phyloP scores from a whole-genome alignment of 1,140 invertebrate genomes.

The Brachionus sp. region DNA sequence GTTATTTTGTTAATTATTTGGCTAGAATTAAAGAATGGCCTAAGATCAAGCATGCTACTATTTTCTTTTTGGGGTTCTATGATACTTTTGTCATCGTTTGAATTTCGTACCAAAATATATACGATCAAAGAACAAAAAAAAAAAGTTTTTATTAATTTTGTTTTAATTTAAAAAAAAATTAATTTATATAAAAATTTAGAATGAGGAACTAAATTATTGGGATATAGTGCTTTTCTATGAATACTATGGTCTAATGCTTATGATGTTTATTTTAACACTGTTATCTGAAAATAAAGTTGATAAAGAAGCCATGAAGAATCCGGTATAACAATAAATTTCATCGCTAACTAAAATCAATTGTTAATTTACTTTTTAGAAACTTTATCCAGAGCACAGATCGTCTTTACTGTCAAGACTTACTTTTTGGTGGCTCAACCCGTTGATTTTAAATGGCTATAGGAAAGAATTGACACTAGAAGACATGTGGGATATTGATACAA shows the following conservation, averaged over 20 bases:
- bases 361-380: conserved; percentile 5
- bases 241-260: background rate
- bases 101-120: background rate
- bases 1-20: background rate
- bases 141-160: background rate
- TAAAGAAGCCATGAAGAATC: background rate
- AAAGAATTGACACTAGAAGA: conserved; percentile 7
- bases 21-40: background rate
- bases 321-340: background rate
- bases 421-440: conserved; percentile 44
- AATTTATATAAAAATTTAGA: background rate
- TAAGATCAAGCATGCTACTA: conserved; percentile 21
- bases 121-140: background rate
- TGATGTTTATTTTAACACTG: background rate
- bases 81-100: background rate
- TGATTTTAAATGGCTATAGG: conserved; percentile 31
- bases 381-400: conserved; percentile 17
- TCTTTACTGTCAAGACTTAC: conserved; percentile 31
- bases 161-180: background rate
- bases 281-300: background rate
- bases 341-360: background rate
- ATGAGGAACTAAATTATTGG: background rate
- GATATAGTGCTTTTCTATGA: background rate
- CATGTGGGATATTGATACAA: conserved; percentile 15
- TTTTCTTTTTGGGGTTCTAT: conserved; percentile 17